A percentile compares a stretch with the other conserved stretches of the same genome.
Evolutionary conservation across 1,140 invertebrate species (phyloP).

Genomic region (Macrosteles quadrilineatus): DNA sequence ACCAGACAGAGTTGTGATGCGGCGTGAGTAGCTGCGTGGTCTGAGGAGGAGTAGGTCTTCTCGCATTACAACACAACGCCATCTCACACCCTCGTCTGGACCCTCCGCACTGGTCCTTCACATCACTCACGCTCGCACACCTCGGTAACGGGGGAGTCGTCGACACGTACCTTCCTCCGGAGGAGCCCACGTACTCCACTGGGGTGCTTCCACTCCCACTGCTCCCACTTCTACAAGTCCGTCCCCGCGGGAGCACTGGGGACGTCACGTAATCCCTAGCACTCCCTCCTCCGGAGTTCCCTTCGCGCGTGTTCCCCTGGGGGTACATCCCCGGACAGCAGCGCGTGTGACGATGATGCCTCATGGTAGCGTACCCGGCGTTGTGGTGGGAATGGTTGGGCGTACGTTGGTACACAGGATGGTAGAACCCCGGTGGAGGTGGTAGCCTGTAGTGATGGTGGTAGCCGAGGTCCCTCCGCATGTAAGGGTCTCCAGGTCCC

Average conservation of each 20-base stretch:
- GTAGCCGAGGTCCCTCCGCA: constrained; percentile 60
- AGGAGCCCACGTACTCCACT: constrained; percentile 34
- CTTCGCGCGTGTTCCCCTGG: not conserved
- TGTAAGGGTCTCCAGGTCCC: constrained; percentile 59
- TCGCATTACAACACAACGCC: not conserved
- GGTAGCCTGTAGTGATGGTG: constrained; percentile 61
- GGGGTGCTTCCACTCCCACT: not conserved
- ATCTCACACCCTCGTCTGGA: not conserved
- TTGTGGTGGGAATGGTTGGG: not conserved
- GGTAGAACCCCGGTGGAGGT: constrained; percentile 49
- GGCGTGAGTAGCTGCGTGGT: constrained; percentile 5
- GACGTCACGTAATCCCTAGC: constrained; percentile 16
- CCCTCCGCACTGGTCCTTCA: constrained; percentile 11
- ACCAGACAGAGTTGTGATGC: constrained; percentile 20
- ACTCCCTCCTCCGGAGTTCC: constrained; percentile 1
- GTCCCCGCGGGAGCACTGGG: not conserved
- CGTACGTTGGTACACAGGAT: constrained; percentile 20
- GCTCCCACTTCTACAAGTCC: not conserved
- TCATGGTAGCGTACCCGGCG: not conserved
- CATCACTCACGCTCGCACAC: constrained; percentile 23
- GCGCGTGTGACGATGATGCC: not conserved
- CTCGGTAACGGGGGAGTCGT: constrained; percentile 27
- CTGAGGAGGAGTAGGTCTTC: not conserved
- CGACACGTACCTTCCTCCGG: constrained; percentile 29
- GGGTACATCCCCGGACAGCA: constrained; percentile 2